Base-by-base conservation (phyloP, 2,888 invertebrate species). In the Mesorhabditis spiculigera region DNA sequence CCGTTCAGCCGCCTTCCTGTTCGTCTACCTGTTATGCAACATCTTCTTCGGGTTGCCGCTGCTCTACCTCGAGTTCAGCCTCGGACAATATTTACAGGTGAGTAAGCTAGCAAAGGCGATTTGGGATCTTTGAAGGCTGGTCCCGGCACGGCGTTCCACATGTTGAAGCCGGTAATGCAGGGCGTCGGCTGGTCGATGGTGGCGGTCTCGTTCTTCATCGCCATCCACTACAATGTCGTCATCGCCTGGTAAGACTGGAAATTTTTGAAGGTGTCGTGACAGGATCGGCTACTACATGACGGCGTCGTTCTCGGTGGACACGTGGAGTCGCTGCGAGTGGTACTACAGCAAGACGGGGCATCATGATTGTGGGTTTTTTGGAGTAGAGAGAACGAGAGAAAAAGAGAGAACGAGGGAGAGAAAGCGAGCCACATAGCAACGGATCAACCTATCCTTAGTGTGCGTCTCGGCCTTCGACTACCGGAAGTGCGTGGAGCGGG, bases 171-270 rank as follows among this genome's bases (percentile, higher is more conserved):
- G 58, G n/a, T 50, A 13, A 13, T 50, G 10, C 58, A 50, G 58
- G 77, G 95, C 84, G 93, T 93, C 79, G 95, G 95, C 72, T 89
- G 95, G 81, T 93, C 94, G 73, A 94, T 93, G 87, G 94, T 95
- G 76, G 91, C 94, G 86, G 93, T 95, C 87, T 94, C 95, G 78
- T 94, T 95, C 88, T 89, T 94, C 86, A 92, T 95, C 91, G 93
- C 94, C 79, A 93, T 94, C 68, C 95, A 95, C 88, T 95, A 95
- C 88, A 94, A 93, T 87, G 93, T 95, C 80, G 93, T 95, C 87
- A 94, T 95, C 87, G 93, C 93, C 73, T 95, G 95, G 90, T 71
- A 75, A 42, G 71, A 28, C 28, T 28, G 28, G 28, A 28, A 28
- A 28, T 28, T 28, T 28, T 28, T 28, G 28, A 28, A 28, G 28